Percentiles rank a stretch among this genome's conserved stretches.
Conservation (phyloP, 2,797 vertebrate genomes). For the Acipenser oxyrinchus region DNA sequence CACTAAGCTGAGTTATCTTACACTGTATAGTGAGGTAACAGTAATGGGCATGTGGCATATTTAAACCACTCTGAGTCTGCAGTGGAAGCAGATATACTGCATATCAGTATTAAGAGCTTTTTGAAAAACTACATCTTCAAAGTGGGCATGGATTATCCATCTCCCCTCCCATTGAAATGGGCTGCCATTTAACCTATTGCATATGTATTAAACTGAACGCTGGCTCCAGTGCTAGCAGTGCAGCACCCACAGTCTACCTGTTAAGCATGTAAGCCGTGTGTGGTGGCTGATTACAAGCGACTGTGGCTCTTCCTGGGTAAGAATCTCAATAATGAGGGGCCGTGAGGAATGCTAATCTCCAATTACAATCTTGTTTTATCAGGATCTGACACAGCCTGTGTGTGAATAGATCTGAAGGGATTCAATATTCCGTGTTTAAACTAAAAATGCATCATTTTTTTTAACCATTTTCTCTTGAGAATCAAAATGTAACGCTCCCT, state of each 20-base stretch:
- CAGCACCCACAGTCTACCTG: not conserved
- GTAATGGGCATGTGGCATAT: conserved; percentile 24
- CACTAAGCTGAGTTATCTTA: conserved; percentile 35
- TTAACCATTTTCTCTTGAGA: no score
- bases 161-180: conserved; percentile 4
- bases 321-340: not conserved
- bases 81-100: conserved; percentile 19
- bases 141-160: conserved; percentile 9
- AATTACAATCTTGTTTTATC: conserved; percentile 2
- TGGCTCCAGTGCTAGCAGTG: not conserved
- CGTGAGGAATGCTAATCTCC: not conserved
- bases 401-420: conserved; percentile 30
- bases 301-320: not conserved
- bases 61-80: conserved; percentile 29
- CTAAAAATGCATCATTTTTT: no score
- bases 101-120: conserved; percentile 11
- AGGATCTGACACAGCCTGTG: no score
- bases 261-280: conserved; percentile 3
- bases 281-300: not conserved
- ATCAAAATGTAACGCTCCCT: no score
- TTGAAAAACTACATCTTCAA: conserved; percentile 12
- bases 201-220: conserved; percentile 12
- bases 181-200: conserved; percentile 7
- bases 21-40: conserved; percentile 27
- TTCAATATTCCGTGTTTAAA: not conserved